These are phyloP conservation scores for Pteronura brasiliensis DNA, from an alignment of 2,113 vertebrate genomes.

Conservation along the genomic window DNA sequence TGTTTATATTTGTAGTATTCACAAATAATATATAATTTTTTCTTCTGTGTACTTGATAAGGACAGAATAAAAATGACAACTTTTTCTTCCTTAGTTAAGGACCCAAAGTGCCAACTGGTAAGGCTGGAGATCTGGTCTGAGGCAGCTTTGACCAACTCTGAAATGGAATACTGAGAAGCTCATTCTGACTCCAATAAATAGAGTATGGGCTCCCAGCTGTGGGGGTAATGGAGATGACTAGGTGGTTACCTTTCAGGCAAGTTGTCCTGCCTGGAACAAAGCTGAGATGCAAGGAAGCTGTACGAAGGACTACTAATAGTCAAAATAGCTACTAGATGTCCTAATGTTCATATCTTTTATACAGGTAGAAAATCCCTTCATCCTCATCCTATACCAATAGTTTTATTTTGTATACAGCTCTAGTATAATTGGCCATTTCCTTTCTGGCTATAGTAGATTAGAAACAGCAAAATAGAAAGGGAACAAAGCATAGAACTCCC, in stretches of 20 bases:
- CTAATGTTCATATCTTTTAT: not conserved
- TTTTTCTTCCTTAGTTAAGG: not conserved
- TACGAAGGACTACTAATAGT: not conserved
- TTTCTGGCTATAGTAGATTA: not conserved
- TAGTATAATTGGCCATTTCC: not conserved
- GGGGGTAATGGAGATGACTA: not conserved
- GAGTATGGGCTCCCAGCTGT: not conserved
- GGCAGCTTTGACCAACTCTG: not conserved
- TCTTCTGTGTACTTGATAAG: not conserved
- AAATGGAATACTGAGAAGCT: not conserved
- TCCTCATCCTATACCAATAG: not conserved
- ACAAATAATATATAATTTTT: not conserved
- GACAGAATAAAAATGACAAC: not conserved
- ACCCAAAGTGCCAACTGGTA: not conserved
- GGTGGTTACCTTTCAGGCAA: not conserved
- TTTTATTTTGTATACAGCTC: not conserved
- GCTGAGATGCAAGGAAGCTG: not conserved
- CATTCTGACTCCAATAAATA: not conserved
- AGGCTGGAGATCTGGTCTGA: not conserved
- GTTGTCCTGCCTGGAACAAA: not conserved
- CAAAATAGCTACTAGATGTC: not conserved
- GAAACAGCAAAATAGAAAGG: not conserved
- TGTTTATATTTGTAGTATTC: not conserved
- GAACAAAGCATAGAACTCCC: not conserved
- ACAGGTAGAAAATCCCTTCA: not conserved